phyloP scores from a whole-genome alignment of 2,797 vertebrate genomes.

The Brachymystax lenok region DNA sequence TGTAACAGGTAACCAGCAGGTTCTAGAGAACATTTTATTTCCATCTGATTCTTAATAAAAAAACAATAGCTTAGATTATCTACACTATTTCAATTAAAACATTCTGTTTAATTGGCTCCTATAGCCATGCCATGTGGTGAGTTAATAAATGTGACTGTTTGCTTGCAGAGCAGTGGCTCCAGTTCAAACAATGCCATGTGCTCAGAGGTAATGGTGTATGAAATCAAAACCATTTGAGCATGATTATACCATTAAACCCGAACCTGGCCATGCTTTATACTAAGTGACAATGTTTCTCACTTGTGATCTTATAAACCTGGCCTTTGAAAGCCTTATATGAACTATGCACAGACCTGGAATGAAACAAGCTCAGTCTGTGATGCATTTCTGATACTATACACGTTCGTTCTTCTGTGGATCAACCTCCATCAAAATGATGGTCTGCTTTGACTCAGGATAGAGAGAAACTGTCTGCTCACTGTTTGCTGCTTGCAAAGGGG shows the following conservation, averaged over 20 bases:
- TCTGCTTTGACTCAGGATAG: not conserved
- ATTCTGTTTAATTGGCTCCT: constrained; percentile 8
- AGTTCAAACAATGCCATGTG: constrained; percentile 18
- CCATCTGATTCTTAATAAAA: not conserved
- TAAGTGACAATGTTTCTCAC: not conserved
- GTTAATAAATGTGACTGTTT: constrained; percentile 16
- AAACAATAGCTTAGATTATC: not conserved
- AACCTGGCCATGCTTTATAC: constrained; percentile 8
- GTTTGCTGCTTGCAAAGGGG: not conserved
- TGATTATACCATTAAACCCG: constrained; percentile 14
- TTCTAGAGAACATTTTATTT: not conserved
- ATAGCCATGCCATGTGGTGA: constrained; percentile 17
- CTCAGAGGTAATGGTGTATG: constrained; percentile 14
- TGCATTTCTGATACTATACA: not conserved
- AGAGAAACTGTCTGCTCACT: not conserved
- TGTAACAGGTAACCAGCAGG: not conserved
- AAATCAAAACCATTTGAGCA: constrained; percentile 22
- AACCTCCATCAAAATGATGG: not conserved
- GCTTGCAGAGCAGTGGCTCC: constrained; percentile 12
- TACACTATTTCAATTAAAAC: not conserved
- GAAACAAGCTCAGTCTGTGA: not conserved
- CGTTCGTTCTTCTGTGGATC: not conserved
- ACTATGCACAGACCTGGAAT: not conserved
- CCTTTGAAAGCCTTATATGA: not conserved
- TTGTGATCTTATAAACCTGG: not conserved